Conservation (phyloP, 2,113 vertebrate genomes). For the Suricata suricatta region DNA sequence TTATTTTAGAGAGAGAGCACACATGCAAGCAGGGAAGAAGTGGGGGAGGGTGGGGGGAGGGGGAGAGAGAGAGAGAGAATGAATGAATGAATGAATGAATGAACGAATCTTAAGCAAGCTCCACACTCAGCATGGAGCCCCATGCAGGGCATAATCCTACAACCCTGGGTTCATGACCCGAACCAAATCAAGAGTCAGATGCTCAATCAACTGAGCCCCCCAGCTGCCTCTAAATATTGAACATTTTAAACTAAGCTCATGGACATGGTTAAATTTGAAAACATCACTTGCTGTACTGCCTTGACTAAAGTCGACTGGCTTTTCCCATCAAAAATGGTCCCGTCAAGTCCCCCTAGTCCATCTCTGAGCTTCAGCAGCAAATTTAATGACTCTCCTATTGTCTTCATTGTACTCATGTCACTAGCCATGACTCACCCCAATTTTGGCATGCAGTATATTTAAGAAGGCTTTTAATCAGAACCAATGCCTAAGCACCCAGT, state of each 20-base stretch:
- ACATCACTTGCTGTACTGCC: background rate
- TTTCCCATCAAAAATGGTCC: background rate
- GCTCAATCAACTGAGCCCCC: too few species aligned
- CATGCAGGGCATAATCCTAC: too few species aligned
- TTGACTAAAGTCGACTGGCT: background rate
- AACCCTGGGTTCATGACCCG: too few species aligned
- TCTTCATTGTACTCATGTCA: background rate
- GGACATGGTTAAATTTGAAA: background rate
- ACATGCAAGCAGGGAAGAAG: too few species aligned
- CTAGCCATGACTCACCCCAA: background rate
- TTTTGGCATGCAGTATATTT: background rate
- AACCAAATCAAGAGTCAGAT: too few species aligned
- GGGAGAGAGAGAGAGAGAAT: too few species aligned
- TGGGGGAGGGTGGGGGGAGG: too few species aligned
- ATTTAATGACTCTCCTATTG: background rate
- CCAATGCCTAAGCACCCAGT: background rate
- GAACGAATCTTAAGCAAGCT: too few species aligned
- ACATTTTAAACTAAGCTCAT: background rate
- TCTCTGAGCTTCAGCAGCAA: background rate
- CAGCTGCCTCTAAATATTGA: background rate
- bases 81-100: too few species aligned
- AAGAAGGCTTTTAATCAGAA: background rate
- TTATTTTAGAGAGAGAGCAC: too few species aligned
- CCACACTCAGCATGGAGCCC: too few species aligned
- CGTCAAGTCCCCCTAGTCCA: background rate